These are phyloP conservation scores for Cebus imitator DNA, from an alignment of 2,113 vertebrate genomes.

Conservation along the genomic window DNA sequence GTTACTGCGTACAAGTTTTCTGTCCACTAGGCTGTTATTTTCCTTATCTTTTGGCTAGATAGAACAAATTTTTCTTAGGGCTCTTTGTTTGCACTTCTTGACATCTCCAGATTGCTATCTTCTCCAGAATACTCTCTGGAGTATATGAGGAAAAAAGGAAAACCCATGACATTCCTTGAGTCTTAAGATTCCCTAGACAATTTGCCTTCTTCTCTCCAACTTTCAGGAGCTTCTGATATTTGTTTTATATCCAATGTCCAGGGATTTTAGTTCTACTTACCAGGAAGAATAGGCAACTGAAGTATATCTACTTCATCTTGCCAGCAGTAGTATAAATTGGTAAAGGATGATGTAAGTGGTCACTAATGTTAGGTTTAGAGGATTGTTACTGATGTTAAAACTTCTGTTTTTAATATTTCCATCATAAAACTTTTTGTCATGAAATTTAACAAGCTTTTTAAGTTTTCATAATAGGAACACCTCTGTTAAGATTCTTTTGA, in stretches of 20 bases:
- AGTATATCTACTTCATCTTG: neutral
- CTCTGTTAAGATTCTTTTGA: conserved; percentile 20
- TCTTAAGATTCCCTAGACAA: neutral
- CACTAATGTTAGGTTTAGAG: neutral
- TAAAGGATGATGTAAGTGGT: neutral
- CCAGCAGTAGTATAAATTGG: neutral
- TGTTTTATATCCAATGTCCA: neutral
- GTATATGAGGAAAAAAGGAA: neutral
- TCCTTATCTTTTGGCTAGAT: neutral
- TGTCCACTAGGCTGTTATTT: neutral
- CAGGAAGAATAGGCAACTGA: neutral
- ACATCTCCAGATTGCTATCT: neutral
- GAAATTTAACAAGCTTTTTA: conserved; percentile 64
- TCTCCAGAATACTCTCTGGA: neutral
- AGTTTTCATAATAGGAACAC: neutral
- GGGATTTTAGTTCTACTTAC: neutral
- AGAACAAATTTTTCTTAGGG: neutral
- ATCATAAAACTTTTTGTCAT: conserved; percentile 62
- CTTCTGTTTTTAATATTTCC: conserved; percentile 51
- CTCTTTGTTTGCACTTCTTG: neutral
- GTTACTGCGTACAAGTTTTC: neutral
- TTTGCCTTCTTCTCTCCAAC: neutral
- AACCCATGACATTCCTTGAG: neutral
- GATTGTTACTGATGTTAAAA: conserved; percentile 27
- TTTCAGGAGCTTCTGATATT: neutral